phyloP scores from a whole-genome alignment of 1,140 invertebrate genomes.

The Chionoecetes opilio region DNA sequence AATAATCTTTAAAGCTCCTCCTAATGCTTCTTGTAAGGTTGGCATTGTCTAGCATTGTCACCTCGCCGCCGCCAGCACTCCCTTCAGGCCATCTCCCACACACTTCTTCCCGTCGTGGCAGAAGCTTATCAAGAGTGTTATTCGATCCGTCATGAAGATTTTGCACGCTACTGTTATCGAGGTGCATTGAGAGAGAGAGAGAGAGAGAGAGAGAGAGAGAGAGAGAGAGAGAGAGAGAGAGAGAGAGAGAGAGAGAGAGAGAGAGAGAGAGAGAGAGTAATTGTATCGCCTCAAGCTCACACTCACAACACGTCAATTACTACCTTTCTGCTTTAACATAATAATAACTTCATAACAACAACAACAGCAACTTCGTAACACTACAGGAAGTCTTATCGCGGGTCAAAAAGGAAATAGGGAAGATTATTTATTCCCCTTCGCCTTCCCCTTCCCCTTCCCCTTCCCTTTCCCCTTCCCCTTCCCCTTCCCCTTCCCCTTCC shows the following conservation, averaged over 20 bases:
- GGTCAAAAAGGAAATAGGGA: no score
- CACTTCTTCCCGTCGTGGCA: background rate
- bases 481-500: no score
- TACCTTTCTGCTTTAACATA: no score
- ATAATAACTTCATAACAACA: no score
- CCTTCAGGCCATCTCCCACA: background rate
- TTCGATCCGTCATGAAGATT: background rate
- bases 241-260: conserved; percentile 8
- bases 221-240: conserved; percentile 23
- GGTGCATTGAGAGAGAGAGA: background rate
- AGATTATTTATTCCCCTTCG: no score
- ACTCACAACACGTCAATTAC: no score
- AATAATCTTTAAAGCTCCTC: background rate
- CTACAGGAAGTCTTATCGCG: no score
- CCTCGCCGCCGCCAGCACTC: background rate
- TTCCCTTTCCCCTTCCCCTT: no score
- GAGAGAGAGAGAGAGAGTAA: background rate
- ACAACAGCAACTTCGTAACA: no score
- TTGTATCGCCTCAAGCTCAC: background rate
- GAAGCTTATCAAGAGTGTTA: background rate
- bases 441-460: no score
- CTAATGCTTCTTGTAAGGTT: background rate
- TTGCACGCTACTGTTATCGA: background rate
- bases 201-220: conserved; percentile 27
- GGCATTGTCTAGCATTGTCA: background rate